These are phyloP conservation scores for Daboia siamensis DNA, from an alignment of 2,113 vertebrate species.

Conservation along the genomic window DNA sequence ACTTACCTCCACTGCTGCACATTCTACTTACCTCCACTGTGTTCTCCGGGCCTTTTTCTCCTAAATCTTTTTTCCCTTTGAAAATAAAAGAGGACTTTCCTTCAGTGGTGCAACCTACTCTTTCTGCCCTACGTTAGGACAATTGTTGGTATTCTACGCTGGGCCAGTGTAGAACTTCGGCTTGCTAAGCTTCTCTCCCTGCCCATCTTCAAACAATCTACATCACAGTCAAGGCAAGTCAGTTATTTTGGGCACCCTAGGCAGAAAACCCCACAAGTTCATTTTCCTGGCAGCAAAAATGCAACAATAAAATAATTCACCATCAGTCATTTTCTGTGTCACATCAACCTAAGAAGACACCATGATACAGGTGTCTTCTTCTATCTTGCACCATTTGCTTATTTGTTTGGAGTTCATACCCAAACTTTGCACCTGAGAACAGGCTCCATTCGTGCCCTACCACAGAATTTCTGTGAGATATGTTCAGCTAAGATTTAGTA, in stretches of 20 bases:
- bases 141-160: not conserved
- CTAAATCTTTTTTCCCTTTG: slow-evolving; percentile 87
- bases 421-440: not conserved
- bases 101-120: slow-evolving; percentile 18
- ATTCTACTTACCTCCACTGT: slow-evolving; percentile 93
- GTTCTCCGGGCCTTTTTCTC: slow-evolving; percentile 86
- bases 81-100: slow-evolving; percentile 60
- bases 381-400: not conserved
- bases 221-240: not conserved
- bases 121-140: not conserved
- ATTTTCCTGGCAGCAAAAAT: not conserved
- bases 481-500: not conserved
- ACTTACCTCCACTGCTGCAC: slow-evolving; percentile 75
- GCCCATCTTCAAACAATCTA: not conserved
- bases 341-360: not conserved
- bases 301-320: not conserved
- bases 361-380: not conserved
- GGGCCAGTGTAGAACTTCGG: not conserved
- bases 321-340: not conserved
- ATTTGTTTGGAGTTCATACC: not conserved
- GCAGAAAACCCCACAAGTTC: not conserved
- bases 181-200: not conserved
- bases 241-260: not conserved
- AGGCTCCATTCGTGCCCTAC: not conserved
- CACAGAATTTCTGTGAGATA: not conserved